Evolutionary conservation across 2,113 vertebrate species (phyloP), one percentile per base, ranked within the genome.

Genomic region (Rattus rattus): DNA sequence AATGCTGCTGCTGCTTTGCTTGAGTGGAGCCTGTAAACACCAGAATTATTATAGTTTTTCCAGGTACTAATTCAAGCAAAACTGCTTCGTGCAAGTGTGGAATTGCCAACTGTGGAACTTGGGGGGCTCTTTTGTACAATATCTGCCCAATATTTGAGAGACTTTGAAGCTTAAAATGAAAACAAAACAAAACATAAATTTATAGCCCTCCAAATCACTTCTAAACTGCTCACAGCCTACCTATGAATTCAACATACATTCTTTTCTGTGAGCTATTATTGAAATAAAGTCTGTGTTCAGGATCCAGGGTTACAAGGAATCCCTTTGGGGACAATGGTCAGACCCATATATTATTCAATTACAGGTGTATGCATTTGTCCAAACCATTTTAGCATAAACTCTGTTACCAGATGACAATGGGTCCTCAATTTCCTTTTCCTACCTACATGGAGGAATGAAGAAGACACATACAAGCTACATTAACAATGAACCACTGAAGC

Each of bases 1-100:
- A 95, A 47, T 43, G 77, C 36, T 92, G 80, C 88, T 90, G 59
- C 87, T 93, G 73, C 69, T 54, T 80, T 54, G 97, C 88, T 95
- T 84, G 94, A 95, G 73, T 86, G 59, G 39, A 67, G 90, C 93
- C 95, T 67, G 65, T 96, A 96, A 98, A 97, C 97, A 95, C 24
- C 77, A 81, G 79, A 94, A 47, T 33, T 49, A 70, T 56, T 24
- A 0, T 95, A 93, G 91, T 84, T 63, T 97, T 94, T 96, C 94
- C 93, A 96, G 87, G 72, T 93, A 95, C 73, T 12, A 67, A 85
- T 63, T 95, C 91, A 94, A 83, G 65, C 63, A 89, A 92, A 94
- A 76, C 49, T 73, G n/a, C 83, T 93, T 73, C 36, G 56, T 16
- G 0, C 26, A 76, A 84, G 20, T 54, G 73, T 52, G n/a, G 91